Evolutionary conservation across 2,888 invertebrate species (phyloP).

Genomic region (Drosophila melanosoma): DNA sequence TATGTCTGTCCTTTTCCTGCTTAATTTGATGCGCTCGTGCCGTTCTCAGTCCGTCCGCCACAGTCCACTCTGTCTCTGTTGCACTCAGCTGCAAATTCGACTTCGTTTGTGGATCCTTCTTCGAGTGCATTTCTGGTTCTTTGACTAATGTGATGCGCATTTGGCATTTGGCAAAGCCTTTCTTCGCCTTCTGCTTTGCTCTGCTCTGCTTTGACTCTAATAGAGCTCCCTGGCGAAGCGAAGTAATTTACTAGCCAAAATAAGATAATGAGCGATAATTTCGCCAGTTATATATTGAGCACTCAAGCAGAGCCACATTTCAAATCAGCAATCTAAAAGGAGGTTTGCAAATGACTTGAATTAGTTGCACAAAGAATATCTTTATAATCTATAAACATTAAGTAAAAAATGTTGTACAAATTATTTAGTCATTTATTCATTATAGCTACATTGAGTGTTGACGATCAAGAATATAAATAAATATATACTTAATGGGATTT

Average conservation of each 20-base stretch:
- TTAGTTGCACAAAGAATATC: constrained; percentile 4
- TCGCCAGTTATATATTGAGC: constrained; percentile 41
- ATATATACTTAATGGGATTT: neutral
- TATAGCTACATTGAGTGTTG: neutral
- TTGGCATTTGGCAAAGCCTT: constrained; percentile 18
- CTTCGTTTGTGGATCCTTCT: neutral
- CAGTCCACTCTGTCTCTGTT: constrained; percentile 31
- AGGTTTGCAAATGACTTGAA: constrained; percentile 1
- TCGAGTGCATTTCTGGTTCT: constrained; percentile 33
- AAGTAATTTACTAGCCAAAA: constrained; percentile 73
- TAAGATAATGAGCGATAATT: constrained; percentile 73
- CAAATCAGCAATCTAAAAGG: constrained; percentile 16
- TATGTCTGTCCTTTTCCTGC: constrained; percentile 61
- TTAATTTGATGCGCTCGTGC: constrained; percentile 78
- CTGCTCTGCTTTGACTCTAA: constrained; percentile 57
- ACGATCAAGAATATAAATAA: neutral
- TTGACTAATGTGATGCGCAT: constrained; percentile 34
- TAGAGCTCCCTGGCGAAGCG: constrained; percentile 60
- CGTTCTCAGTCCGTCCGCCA: constrained; percentile 47
- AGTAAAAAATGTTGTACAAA: neutral
- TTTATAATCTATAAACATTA: neutral
- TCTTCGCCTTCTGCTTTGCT: constrained; percentile 33
- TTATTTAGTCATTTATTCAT: neutral
- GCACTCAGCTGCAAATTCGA: constrained; percentile 16
- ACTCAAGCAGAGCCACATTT: constrained; percentile 22